Evolutionary conservation across 1,140 invertebrate genomes (phyloP).

Genomic region (Trichonephila clavata): DNA sequence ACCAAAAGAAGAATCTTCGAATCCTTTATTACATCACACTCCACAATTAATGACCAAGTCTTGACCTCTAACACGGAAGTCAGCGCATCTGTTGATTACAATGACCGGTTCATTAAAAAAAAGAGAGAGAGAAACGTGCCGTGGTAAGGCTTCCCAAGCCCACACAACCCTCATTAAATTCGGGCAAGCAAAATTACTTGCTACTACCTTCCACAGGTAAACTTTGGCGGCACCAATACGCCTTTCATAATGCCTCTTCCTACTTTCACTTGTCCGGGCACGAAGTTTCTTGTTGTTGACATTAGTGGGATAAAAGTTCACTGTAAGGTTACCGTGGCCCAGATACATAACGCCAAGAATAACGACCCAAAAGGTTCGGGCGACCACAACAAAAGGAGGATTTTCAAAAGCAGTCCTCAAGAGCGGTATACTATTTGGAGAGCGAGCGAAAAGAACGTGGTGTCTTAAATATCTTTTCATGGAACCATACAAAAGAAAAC

Average conservation of each 20-base stretch:
- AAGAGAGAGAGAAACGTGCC: neutral
- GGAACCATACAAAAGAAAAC: slow-evolving; percentile 49
- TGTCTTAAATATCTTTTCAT: slow-evolving; percentile 36
- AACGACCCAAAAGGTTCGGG: slow-evolving; percentile 5
- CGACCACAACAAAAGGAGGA: slow-evolving; percentile 38
- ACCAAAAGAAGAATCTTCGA: neutral
- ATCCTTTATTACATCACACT: slow-evolving; percentile 24
- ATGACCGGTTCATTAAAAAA: slow-evolving; percentile 32
- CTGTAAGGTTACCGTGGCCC: slow-evolving; percentile 49
- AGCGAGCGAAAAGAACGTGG: neutral
- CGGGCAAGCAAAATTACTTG: slow-evolving; percentile 8
- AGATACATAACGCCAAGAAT: slow-evolving; percentile 44
- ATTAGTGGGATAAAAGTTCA: slow-evolving; percentile 76
- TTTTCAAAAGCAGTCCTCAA: neutral
- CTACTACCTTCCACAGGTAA: neutral
- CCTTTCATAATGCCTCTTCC: neutral
- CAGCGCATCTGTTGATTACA: slow-evolving; percentile 42
- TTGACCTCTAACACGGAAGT: slow-evolving; percentile 56
- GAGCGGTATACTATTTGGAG: slow-evolving; percentile 1
- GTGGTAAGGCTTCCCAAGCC: slow-evolving; percentile 4
- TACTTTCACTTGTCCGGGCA: slow-evolving; percentile 59
- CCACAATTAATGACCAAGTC: slow-evolving; percentile 51
- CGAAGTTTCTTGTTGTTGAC: slow-evolving; percentile 19
- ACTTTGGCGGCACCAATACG: slow-evolving; percentile 1
- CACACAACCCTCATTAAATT: slow-evolving; percentile 52